Percentiles rank a stretch among this genome's conserved stretches.
Evolutionary conservation across 2,113 vertebrate species (phyloP).

Genomic region (Tringa solitaria): DNA sequence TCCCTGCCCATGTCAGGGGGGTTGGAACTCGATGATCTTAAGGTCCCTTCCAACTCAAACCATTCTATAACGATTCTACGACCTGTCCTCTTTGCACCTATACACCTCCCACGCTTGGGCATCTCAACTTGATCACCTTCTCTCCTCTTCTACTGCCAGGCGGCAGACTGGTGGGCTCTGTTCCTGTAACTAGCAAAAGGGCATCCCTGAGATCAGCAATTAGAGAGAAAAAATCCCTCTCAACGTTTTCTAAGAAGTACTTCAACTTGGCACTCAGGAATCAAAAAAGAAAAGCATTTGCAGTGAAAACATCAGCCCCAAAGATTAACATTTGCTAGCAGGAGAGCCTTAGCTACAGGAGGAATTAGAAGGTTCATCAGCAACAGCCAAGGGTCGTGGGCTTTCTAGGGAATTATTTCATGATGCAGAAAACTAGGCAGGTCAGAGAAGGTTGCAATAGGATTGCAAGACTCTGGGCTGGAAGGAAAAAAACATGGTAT

Average conservation of each 20-base stretch:
- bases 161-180: not conserved
- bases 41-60: too few relatives aligned
- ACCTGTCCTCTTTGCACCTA: not conserved
- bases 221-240: not conserved
- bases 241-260: not conserved
- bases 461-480: not conserved
- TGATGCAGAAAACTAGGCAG: not conserved
- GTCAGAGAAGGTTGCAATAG: not conserved
- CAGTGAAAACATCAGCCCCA: not conserved
- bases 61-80: too few relatives aligned
- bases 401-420: not conserved
- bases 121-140: not conserved
- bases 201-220: not conserved
- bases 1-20: too few relatives aligned
- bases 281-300: not conserved
- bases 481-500: not conserved
- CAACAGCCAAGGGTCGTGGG: not conserved
- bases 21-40: too few relatives aligned
- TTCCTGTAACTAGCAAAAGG: not conserved
- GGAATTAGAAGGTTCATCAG: not conserved
- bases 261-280: not conserved
- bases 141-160: not conserved
- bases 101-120: rapidly evolving
- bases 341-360: not conserved
- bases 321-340: not conserved